Evolutionary conservation across 2,113 vertebrate genomes (phyloP).

Genomic region (Panthera uncia): DNA sequence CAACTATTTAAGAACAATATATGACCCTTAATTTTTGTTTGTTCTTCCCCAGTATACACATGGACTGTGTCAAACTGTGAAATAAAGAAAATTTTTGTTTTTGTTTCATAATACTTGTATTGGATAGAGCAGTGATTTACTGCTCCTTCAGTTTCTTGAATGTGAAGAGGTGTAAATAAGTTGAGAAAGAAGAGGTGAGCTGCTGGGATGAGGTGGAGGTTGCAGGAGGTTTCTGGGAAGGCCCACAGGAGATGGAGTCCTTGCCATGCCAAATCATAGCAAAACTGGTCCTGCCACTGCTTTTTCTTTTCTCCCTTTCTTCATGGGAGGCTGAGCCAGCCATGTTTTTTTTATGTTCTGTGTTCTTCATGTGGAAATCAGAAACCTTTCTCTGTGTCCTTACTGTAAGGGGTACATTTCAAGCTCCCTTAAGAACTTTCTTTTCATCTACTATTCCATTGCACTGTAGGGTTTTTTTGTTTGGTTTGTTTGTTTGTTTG

Average conservation of each 20-base stretch:
- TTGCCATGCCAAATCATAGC: neutral
- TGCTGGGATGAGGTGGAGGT: accelerated
- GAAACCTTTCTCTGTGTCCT: neutral
- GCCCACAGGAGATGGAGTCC: neutral
- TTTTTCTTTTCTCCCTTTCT: neutral
- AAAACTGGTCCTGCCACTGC: neutral
- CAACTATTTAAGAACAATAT: neutral
- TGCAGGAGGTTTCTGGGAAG: neutral
- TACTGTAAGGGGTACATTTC: neutral
- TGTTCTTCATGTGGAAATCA: neutral
- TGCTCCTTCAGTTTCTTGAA: neutral
- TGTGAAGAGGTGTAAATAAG: neutral
- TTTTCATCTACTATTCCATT: neutral
- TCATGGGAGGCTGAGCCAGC: neutral
- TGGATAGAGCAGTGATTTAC: neutral
- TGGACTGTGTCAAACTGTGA: neutral
- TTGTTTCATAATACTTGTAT: neutral
- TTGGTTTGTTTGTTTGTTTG: no score
- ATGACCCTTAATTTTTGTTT: neutral
- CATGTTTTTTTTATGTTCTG: neutral
- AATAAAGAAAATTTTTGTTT: neutral
- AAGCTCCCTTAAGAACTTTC: neutral
- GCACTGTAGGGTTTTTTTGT: neutral
- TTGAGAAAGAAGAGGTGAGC: neutral
- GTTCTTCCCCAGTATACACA: neutral